Evolutionary conservation across 1,140 invertebrate genomes (phyloP).

Genomic region (Anastrepha obliqua): DNA sequence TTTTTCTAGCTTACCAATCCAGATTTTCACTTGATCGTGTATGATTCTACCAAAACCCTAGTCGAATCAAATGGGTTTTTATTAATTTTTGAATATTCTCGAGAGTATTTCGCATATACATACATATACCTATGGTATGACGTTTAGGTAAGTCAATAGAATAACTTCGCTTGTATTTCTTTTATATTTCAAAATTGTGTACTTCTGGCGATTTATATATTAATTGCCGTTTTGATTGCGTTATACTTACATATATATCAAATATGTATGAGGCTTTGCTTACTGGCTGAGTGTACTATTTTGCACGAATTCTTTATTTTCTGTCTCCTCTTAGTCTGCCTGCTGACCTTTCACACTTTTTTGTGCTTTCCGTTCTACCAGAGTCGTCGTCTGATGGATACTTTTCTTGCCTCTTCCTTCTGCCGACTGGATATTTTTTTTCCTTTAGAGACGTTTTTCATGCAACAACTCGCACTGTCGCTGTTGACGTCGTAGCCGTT

Average conservation of each 20-base stretch:
- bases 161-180: no score
- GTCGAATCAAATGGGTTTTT: neutral
- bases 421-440: slow-evolving; percentile 58
- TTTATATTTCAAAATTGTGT: no score
- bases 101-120: neutral
- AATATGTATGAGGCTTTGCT: neutral
- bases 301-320: slow-evolving; percentile 39
- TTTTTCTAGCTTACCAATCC: neutral
- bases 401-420: slow-evolving; percentile 64
- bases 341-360: slow-evolving; percentile 71
- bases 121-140: neutral
- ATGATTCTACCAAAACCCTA: neutral
- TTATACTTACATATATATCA: slow-evolving; percentile 16
- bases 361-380: slow-evolving; percentile 44
- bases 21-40: neutral
- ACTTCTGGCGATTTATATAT: neutral
- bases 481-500: slow-evolving; percentile 56
- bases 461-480: slow-evolving; percentile 21
- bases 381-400: slow-evolving; percentile 59
- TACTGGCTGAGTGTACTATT: slow-evolving; percentile 39
- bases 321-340: slow-evolving; percentile 45
- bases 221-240: neutral
- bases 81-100: neutral
- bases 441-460: slow-evolving; percentile 10
- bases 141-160: neutral